Conservation (phyloP, 2,113 vertebrate genomes). For the Peromyscus leucopus region DNA sequence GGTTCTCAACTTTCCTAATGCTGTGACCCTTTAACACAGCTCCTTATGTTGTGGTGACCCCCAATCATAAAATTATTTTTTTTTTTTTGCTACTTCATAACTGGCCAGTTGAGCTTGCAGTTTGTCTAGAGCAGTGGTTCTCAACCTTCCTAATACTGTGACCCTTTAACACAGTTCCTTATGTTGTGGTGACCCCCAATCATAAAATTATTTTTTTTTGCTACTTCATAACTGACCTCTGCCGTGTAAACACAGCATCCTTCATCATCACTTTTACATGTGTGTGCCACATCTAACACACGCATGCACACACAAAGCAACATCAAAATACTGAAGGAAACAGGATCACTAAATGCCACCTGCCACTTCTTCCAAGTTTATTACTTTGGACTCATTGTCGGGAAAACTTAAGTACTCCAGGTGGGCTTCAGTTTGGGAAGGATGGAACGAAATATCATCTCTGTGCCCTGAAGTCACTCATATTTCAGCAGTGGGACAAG, state of each 20-base stretch:
- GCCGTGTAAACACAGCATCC: no score
- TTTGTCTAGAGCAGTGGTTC: not conserved
- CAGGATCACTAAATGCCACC: not conserved
- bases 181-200: no score
- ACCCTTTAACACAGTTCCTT: no score
- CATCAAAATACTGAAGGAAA: not conserved
- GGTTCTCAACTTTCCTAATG: not conserved
- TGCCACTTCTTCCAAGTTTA: not conserved
- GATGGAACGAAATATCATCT: rapidly evolving
- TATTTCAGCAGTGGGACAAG: not conserved
- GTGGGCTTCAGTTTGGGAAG: not conserved
- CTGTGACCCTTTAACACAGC: not conserved
- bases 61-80: not conserved
- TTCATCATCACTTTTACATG: not conserved
- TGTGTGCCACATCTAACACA: not conserved
- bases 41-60: not conserved
- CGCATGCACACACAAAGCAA: not conserved
- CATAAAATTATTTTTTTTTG: no score
- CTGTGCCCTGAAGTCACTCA: rapidly evolving
- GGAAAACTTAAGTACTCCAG: not conserved
- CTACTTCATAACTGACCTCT: not conserved
- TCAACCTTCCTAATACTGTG: not conserved
- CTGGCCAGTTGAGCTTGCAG: not conserved
- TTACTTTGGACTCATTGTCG: not conserved
- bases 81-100: not conserved